Percentiles rank a stretch among this genome's conserved stretches.
Conservation (phyloP, 64 coral and sea anemone genomes). For the Porites australiensis region DNA sequence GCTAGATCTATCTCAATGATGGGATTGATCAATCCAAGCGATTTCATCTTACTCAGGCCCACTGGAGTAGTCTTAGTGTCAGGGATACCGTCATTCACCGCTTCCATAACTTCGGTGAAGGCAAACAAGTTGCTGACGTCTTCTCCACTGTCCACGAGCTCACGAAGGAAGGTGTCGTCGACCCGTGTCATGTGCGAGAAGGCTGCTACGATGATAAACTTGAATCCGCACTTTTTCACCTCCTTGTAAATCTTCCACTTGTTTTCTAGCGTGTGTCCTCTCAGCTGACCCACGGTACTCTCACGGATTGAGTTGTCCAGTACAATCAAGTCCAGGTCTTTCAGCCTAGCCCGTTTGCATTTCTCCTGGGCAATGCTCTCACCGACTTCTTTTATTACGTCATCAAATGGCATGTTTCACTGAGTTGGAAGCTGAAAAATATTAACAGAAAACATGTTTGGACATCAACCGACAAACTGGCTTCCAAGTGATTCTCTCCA, state of each 20-base stretch:
- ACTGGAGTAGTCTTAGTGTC: conserved; percentile 37
- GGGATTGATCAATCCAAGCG: conserved; percentile 42
- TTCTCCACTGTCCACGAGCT: background rate
- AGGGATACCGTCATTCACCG: conserved; percentile 15
- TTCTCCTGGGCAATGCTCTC: background rate
- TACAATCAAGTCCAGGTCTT: background rate
- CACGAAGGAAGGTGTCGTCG: background rate
- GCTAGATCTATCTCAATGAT: conserved; percentile 70
- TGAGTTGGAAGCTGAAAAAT: background rate
- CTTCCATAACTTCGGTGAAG: conserved; percentile 19
- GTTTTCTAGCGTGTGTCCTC: conserved; percentile 36
- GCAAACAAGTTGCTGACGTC: background rate
- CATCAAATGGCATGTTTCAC: conserved; percentile 1
- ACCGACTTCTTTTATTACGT: background rate
- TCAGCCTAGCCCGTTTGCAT: background rate
- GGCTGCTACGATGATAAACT: background rate
- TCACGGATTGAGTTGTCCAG: conserved; percentile 33
- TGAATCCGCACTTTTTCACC: background rate
- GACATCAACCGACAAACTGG: background rate
- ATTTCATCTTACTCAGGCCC: conserved; percentile 49
- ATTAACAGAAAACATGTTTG: background rate
- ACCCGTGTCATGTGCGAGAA: conserved; percentile 15
- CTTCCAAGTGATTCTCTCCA: background rate
- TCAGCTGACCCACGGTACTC: conserved; percentile 16
- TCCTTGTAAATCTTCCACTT: conserved; percentile 27